phyloP scores from a whole-genome alignment of 2,113 vertebrate species.

The Bettongia penicillata region DNA sequence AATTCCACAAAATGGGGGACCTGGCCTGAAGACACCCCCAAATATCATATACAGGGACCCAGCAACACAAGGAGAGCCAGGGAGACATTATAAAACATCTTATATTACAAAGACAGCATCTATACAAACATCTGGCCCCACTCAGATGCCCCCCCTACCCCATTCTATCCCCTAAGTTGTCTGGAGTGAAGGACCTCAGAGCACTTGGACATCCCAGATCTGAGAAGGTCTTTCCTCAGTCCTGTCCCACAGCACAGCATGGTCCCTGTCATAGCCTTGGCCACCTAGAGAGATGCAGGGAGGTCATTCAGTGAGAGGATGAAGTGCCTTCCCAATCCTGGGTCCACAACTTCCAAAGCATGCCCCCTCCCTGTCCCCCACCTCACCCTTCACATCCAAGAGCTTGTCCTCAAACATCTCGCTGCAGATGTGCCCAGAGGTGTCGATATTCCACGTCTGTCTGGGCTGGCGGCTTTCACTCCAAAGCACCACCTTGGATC shows the following conservation, averaged over 20 bases:
- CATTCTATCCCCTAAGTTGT: neutral
- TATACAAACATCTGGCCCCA: neutral
- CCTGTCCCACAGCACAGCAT: slow-evolving; percentile 87
- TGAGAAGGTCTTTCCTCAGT: slow-evolving; percentile 87
- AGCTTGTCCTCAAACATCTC: slow-evolving; percentile 90
- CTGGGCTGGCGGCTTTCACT: slow-evolving; percentile 88
- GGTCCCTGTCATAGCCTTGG: slow-evolving; percentile 90
- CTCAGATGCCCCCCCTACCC: neutral
- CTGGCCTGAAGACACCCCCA: neutral
- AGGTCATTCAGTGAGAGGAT: neutral
- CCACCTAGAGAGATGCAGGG: slow-evolving; percentile 84
- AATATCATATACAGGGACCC: neutral
- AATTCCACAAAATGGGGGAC: neutral
- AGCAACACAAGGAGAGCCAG: neutral
- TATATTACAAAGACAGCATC: neutral
- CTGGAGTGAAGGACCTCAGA: slow-evolving; percentile 72
- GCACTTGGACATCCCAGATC: slow-evolving; percentile 89
- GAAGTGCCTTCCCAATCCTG: neutral
- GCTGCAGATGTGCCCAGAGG: slow-evolving; percentile 88
- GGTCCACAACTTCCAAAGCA: neutral
- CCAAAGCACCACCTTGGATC: slow-evolving; percentile 93
- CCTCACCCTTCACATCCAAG: slow-evolving; percentile 94
- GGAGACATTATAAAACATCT: neutral
- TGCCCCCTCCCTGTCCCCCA: fast-evolving
- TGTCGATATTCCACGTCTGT: slow-evolving; percentile 90